Evolutionary conservation across 1,140 invertebrate species (phyloP), one percentile per base, ranked within the genome.

Genomic region (Lordiphosa collinella): DNA sequence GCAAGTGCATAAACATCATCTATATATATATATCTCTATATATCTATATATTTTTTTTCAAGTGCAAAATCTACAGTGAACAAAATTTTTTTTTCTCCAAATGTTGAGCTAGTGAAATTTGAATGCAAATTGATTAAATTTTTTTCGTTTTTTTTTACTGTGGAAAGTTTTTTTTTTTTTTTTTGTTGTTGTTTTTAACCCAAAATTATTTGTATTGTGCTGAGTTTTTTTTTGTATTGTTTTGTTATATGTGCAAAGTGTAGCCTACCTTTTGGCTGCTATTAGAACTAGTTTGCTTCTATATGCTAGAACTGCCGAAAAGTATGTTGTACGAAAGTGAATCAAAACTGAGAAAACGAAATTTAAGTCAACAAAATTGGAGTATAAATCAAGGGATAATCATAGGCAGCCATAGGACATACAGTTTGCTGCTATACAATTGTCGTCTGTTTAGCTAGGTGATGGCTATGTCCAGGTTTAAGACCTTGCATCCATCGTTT

Each of bases 161-260:
- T 36, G 41, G n/a, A 43, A 18, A 32, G 29, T 55, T 52, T 51
- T 29, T 55, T 57, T 51, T 56, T 35, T 34, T 58, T 50, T 37
- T 59, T 54, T 69, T 73, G 43, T 71, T 76, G 66, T 79, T 79
- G 75, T 57, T 79, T 79, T 66, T 31, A 44, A 41, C 25, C 10
- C 43, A n/a, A 25, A 34, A 25, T 51, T 38, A 46, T 53, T 37
- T 60, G 10, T 47, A n/a, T 32, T 12, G 35, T 50, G 41, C 47
- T 58, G 38, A 49, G 32, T 52, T 31, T 12, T 46, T 47, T 37
- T 12, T 63, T 49, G 37, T 43, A 49, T 44, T 31, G 16, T 65
- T 57, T 48, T 49, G n/a, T 43, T 37, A 7, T 10, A 10, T 18
- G 8, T 63, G 32, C 7, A 65, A 50, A 18, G 16, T 35, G 37